Base-by-base conservation (phyloP, 2,888 invertebrate genomes). In the Ethmia dodecea region DNA sequence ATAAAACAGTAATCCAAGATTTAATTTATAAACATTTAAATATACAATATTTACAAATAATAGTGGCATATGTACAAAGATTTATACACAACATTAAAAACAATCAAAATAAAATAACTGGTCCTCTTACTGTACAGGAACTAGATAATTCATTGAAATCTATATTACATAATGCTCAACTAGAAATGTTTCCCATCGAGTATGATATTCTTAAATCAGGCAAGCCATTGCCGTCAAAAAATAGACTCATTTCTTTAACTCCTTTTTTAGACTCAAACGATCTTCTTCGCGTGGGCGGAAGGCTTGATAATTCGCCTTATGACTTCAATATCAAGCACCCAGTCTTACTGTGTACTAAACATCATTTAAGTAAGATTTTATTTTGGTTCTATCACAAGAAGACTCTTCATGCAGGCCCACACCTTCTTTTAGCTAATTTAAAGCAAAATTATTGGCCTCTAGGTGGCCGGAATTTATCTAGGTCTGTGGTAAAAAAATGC, bases 271-370 rank as follows among this genome's bases (percentile, higher is more conserved):
- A 48, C 25, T 6, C 26, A 3, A 37, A 45, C 8, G 26, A 34
- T 5, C 13, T 48, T 6, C 35, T 50, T 4, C 36, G 53, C 5
- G 47, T 45, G 1, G 45, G 51, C 2, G 47, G 51, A 3, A 16
- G 51, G 2, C 33, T 48, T 12, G 20, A 47, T 5, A 45, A 45
- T n/a, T 43, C 47, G 3, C 13, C 13, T 3, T 45, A 45, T 12
- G 16, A 3, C 8, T 41, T 37, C 28, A 30, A 45, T 12, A 27
- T 35, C 0, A 47, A 45, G 16, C 47, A 46, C 15, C 46, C 46
- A 1, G 42, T 42, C 1, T 9, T 42, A 6, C 10, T 49, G 5
- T 35, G 33, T n/a, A 36, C 33, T 11, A 43, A 43, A 26, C 43
- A 48, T 33, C 12, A 28, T 5, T 8, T 47, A 1, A 42, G 40